These are phyloP conservation scores for Anthonomus grandis DNA, from an alignment of 1,140 invertebrate species.

Conservation along the genomic window DNA sequence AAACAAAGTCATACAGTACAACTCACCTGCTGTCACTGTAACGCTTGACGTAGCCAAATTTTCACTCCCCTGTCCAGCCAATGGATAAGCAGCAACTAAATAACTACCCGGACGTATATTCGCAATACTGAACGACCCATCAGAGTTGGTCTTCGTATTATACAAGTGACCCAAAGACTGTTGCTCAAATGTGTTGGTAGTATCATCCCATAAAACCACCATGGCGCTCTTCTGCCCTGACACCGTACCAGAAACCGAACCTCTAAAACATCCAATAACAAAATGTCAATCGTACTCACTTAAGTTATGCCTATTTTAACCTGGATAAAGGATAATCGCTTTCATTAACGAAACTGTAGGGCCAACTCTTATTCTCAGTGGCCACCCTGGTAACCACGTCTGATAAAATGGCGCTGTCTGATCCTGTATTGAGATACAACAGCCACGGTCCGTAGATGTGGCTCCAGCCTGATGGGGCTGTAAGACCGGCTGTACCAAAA, in stretches of 20 bases:
- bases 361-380: not conserved
- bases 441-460: conserved; percentile 7
- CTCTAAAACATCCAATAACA: conserved; percentile 2
- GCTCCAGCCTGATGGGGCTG: not conserved
- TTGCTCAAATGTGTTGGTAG: not conserved
- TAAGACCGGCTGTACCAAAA: conserved; percentile 11
- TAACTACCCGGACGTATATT: conserved; percentile 12
- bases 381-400: not conserved
- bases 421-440: conserved; percentile 2
- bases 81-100: conserved; percentile 4
- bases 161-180: conserved; percentile 8
- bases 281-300: not conserved
- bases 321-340: not conserved
- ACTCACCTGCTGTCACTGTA: conserved; percentile 9
- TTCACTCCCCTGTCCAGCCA: conserved; percentile 14
- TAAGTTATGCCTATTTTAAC: not conserved
- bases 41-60: conserved; percentile 3
- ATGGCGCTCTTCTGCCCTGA: conserved; percentile 2
- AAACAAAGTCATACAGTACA: not conserved
- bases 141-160: conserved; percentile 2
- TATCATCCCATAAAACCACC: conserved; percentile 2
- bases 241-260: conserved; percentile 6
- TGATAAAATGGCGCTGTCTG: not conserved
- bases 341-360: conserved; percentile 5
- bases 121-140: not conserved